Conservation (phyloP, 2,797 vertebrate genomes). For the Tauraco hartlaubi region DNA sequence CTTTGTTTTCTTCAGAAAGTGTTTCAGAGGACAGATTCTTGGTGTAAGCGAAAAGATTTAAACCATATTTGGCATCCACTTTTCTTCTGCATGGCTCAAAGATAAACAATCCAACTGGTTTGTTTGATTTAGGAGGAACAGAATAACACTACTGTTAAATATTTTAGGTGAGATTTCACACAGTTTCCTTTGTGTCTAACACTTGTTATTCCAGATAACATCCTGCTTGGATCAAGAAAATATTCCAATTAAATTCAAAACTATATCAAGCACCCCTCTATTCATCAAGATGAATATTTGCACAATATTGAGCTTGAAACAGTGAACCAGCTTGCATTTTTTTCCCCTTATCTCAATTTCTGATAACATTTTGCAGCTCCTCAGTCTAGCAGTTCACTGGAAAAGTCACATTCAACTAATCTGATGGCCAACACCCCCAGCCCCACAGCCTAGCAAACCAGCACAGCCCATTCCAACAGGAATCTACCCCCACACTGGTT, state of each 20-base stretch:
- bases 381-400: not conserved
- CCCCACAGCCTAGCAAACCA: not conserved
- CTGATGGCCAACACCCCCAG: not conserved
- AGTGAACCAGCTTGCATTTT: fast-evolving
- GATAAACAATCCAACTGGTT: not conserved
- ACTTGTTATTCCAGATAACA: not conserved
- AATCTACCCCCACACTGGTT: not conserved
- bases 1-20: not conserved
- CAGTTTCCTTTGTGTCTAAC: not conserved
- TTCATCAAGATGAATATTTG: not conserved
- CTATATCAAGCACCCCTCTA: not conserved
- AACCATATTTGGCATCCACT: not conserved
- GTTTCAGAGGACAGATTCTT: not conserved
- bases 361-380: not conserved
- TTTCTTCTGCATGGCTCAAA: not conserved
- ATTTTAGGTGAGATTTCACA: not conserved
- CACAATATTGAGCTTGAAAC: not conserved
- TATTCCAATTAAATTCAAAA: not conserved
- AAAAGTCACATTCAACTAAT: not conserved
- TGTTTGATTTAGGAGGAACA: slow-evolving; percentile 33
- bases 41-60: not conserved
- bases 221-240: not conserved
- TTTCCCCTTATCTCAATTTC: not conserved
- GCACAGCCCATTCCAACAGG: not conserved
- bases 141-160: not conserved